Conservation (phyloP, 2,797 vertebrate species). For the Ptychadena robeensis region DNA sequence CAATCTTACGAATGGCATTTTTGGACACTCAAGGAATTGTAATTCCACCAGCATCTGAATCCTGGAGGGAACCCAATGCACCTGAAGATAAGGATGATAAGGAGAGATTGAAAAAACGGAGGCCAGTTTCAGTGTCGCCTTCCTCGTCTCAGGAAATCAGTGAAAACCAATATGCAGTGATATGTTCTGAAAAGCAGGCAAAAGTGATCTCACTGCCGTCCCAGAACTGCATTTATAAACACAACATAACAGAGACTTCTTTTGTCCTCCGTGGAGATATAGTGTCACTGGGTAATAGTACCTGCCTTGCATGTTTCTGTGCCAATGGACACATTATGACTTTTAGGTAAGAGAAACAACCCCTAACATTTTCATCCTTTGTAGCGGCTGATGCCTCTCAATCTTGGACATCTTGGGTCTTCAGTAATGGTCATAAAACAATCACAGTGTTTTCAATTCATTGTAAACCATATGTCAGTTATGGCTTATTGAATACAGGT, state of each 20-base stretch:
- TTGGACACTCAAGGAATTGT: conserved; percentile 88
- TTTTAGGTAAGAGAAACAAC: conserved; percentile 85
- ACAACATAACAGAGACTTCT: conserved; percentile 96
- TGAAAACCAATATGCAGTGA: conserved; percentile 94
- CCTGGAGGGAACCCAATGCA: conserved; percentile 91
- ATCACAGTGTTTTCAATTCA: too few species aligned
- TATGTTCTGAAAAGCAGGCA: conserved; percentile 98
- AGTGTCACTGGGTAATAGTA: conserved; percentile 88
- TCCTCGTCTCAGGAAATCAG: conserved; percentile 93
- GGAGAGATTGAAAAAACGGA: conserved; percentile 83
- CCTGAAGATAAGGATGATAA: conserved; percentile 92
- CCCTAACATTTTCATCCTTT: neutral
- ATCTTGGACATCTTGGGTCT: too few species aligned
- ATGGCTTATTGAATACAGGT: too few species aligned
- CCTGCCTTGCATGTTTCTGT: conserved; percentile 95
- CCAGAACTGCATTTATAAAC: conserved; percentile 94
- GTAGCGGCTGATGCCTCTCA: too few species aligned
- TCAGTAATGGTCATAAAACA: too few species aligned
- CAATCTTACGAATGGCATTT: conserved; percentile 90
- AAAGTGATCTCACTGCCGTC: conserved; percentile 95
- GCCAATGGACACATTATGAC: conserved; percentile 99
- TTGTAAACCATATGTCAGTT: too few species aligned
- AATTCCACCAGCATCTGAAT: conserved; percentile 84
- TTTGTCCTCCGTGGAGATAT: conserved; percentile 95
- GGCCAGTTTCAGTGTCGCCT: conserved; percentile 92